Evolutionary conservation across 92 coral and sea anemone genomes (phyloP).

Genomic region (Epizoanthus stellaris): DNA sequence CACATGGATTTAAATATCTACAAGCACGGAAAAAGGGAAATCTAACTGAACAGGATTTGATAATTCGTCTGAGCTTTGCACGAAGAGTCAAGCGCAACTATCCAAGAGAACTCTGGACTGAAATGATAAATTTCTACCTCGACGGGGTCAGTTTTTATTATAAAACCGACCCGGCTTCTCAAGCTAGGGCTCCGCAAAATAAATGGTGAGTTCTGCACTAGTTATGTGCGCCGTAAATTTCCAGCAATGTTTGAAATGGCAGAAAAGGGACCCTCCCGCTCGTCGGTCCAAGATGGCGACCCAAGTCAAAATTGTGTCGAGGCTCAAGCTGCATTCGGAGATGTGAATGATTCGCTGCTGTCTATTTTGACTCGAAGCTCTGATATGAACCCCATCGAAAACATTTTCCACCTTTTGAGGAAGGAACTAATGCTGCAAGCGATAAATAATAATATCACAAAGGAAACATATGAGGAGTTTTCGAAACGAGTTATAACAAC

Average conservation of each 20-base stretch:
- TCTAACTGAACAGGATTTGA: constrained; percentile 29
- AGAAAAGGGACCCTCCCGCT: constrained; percentile 15
- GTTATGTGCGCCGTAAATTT: constrained; percentile 28
- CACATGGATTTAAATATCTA: constrained; percentile 36
- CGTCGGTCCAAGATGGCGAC: constrained; percentile 46
- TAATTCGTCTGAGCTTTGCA: constrained; percentile 37
- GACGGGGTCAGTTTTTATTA: constrained; percentile 55
- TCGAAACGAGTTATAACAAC: constrained; percentile 20
- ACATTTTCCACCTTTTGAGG: constrained; percentile 23
- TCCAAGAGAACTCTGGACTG: constrained; percentile 21
- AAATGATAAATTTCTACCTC: constrained; percentile 33
- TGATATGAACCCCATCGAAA: constrained; percentile 13
- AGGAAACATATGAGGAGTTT: constrained; percentile 29
- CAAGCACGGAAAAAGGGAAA: constrained; percentile 62
- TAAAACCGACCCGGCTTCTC: constrained; percentile 41
- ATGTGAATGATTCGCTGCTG: background rate
- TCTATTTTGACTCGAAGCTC: background rate
- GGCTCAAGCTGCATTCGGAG: constrained; percentile 29
- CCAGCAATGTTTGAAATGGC: constrained; percentile 30
- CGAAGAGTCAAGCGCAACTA: constrained; percentile 19
- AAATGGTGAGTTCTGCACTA: constrained; percentile 17
- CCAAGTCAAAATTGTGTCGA: constrained; percentile 40
- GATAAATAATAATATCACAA: background rate
- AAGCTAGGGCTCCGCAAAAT: constrained; percentile 49
- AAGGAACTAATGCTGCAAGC: constrained; percentile 24